phyloP scores from a whole-genome alignment of 1,140 invertebrate genomes.

The Drosophila burlai region DNA sequence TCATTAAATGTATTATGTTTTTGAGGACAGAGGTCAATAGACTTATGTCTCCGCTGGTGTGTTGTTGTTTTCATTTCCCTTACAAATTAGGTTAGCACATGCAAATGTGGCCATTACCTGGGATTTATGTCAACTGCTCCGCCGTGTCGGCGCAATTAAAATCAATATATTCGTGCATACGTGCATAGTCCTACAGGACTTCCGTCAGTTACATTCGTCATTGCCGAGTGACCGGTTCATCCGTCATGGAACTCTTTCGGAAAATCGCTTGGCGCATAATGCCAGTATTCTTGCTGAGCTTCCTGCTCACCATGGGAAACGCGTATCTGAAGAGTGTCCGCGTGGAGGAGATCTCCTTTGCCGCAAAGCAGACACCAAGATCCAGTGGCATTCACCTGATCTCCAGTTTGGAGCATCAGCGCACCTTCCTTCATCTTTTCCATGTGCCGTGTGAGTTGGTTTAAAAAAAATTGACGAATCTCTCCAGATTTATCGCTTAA shows the following conservation, averaged over 20 bases:
- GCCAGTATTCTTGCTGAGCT: conserved; percentile 56
- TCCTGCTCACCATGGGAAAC: conserved; percentile 51
- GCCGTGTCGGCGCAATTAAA: conserved; percentile 43
- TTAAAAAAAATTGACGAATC: not conserved
- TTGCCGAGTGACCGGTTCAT: not conserved
- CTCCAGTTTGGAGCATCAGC: conserved; percentile 68
- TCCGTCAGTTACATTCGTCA: conserved; percentile 46
- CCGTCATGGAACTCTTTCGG: conserved; percentile 57
- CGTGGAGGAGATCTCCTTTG: conserved; percentile 75
- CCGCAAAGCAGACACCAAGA: conserved; percentile 1
- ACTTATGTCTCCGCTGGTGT: conserved; percentile 5
- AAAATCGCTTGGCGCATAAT: conserved; percentile 57
- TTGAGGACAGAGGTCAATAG: conserved; percentile 33
- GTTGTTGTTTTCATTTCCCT: not conserved
- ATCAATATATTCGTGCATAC: conserved; percentile 57
- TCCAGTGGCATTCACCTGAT: conserved; percentile 71
- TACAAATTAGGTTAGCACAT: conserved; percentile 48
- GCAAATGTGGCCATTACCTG: conserved; percentile 25
- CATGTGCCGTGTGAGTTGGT: conserved; percentile 76
- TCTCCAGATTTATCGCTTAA: not conserved
- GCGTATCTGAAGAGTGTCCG: conserved; percentile 68
- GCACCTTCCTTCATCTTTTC: conserved; percentile 75
- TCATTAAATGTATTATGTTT: not conserved
- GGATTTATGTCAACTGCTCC: conserved; percentile 48
- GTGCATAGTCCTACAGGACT: conserved; percentile 49